A percentile compares a stretch with the other conserved stretches of the same genome.
phyloP scores from a whole-genome alignment of 2,113 vertebrate species.

The Zapornia atra region DNA sequence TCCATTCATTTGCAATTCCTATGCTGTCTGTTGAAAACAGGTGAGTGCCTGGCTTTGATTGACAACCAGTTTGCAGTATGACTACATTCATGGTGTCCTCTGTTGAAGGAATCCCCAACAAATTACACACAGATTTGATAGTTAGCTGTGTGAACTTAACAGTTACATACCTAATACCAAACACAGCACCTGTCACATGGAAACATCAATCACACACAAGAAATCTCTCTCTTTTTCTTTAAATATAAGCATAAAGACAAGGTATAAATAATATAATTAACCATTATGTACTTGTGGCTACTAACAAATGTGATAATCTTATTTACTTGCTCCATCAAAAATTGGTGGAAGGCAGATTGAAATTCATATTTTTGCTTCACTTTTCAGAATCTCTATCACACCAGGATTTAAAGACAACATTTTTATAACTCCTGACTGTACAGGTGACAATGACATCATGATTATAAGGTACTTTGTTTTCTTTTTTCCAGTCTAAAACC shows the following conservation, averaged over 20 bases:
- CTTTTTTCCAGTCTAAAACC: neutral
- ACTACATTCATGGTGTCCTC: constrained; percentile 82
- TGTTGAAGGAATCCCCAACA: constrained; percentile 81
- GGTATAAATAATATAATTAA: neutral
- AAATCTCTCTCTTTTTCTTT: neutral
- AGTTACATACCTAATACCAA: neutral
- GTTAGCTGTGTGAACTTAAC: neutral
- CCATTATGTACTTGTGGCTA: neutral
- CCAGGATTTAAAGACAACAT: neutral
- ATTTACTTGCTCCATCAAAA: neutral
- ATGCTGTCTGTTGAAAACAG: constrained; percentile 82
- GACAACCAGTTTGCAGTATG: constrained; percentile 78
- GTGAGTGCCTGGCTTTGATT: constrained; percentile 75
- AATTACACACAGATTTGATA: neutral
- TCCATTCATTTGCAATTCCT: constrained; percentile 79
- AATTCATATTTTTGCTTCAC: neutral
- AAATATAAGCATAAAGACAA: neutral
- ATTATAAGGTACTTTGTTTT: neutral
- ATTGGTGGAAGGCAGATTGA: neutral
- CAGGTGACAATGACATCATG: neutral
- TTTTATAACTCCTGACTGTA: neutral
- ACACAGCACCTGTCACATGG: neutral
- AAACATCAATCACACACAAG: constrained; percentile 12
- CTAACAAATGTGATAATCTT: neutral
- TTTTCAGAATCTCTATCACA: neutral